Percentiles rank a stretch among this genome's conserved stretches.
Conservation (phyloP, 2,113 vertebrate species). For the Oreochromis spilurus region DNA sequence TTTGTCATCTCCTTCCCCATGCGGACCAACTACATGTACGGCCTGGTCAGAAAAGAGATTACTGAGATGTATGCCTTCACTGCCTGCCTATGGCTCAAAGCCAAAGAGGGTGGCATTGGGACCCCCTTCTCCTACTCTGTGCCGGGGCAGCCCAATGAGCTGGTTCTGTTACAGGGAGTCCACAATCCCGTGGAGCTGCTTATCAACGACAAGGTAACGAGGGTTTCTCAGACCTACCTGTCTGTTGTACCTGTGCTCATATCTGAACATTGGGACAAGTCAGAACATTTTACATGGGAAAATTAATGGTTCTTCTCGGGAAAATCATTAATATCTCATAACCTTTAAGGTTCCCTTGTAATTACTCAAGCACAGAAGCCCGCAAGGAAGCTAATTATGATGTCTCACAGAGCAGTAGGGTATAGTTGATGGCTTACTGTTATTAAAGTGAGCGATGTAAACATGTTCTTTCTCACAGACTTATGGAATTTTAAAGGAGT, state of each 20-base stretch:
- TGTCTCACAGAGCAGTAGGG: not conserved
- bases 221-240: not conserved
- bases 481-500: not conserved
- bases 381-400: not conserved
- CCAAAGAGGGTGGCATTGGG: slow-evolving; percentile 81
- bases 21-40: slow-evolving; percentile 95
- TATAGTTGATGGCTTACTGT: not conserved
- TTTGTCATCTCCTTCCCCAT: slow-evolving; percentile 89
- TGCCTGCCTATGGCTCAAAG: slow-evolving; percentile 87
- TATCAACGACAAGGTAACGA: slow-evolving; percentile 89
- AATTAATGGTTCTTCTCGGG: not conserved
- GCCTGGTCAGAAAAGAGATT: slow-evolving; percentile 83
- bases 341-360: not conserved
- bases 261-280: not conserved
- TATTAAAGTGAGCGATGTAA: not conserved
- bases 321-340: not conserved
- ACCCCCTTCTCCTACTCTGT: slow-evolving; percentile 96
- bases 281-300: not conserved
- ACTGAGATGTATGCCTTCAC: slow-evolving; percentile 95
- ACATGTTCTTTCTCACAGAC: not conserved
- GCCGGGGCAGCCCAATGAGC: slow-evolving; percentile 87
- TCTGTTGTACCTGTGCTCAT: not conserved
- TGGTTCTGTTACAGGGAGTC: slow-evolving; percentile 89
- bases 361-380: not conserved
- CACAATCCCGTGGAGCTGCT: slow-evolving; percentile 92